A percentile compares a stretch with the other conserved stretches of the same genome.
Conservation (phyloP, 2,888 invertebrate genomes). For the Pristionchus exspectatus region DNA sequence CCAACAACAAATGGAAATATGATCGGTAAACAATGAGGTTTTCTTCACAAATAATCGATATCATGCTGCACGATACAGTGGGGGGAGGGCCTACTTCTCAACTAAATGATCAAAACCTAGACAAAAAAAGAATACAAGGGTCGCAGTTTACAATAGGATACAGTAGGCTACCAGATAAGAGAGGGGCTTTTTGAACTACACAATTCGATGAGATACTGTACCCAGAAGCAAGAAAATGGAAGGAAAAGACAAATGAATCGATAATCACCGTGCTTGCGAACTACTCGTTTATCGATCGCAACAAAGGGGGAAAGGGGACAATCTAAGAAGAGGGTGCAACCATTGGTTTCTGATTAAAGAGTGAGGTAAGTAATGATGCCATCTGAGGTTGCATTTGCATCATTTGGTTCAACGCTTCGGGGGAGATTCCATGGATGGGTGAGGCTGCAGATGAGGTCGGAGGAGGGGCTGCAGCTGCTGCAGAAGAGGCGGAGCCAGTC, state of each 20-base stretch:
- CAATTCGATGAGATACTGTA: conserved; percentile 29
- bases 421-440: background rate
- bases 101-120: background rate
- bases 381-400: conserved; percentile 27
- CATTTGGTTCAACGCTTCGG: background rate
- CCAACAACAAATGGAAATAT: background rate
- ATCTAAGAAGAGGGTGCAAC: conserved; percentile 12
- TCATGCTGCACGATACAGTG: conserved; percentile 21
- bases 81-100: background rate
- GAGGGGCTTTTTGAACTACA: conserved; percentile 11
- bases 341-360: background rate
- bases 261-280: conserved; percentile 28
- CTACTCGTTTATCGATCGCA: conserved; percentile 42
- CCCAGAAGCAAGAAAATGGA: conserved; percentile 1
- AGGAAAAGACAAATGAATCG: conserved; percentile 22
- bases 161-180: conserved; percentile 29
- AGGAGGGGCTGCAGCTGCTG: background rate
- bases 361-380: conserved; percentile 23
- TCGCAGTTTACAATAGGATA: background rate
- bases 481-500: background rate
- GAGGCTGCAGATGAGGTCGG: background rate
- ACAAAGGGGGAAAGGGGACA: background rate
- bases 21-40: conserved; percentile 21
- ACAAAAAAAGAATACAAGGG: background rate
- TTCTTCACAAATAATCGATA: conserved; percentile 34